Conservation (phyloP, 2,888 invertebrate species). For the Andrena minutula region DNA sequence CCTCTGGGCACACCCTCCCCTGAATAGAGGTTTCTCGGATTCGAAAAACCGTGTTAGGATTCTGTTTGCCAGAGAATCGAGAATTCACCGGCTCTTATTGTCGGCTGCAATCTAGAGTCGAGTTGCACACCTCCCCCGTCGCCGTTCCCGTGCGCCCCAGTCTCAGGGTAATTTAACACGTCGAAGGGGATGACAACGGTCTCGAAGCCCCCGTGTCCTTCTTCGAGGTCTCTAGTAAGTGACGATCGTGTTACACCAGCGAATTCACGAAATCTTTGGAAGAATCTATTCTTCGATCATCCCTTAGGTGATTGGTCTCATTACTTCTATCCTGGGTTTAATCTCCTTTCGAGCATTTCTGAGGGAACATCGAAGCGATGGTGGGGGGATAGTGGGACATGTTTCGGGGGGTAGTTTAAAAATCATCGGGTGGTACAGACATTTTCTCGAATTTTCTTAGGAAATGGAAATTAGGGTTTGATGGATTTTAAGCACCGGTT, state of each 20-base stretch:
- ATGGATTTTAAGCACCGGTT: neutral
- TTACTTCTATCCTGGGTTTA: constrained; percentile 25
- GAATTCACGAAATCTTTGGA: constrained; percentile 64
- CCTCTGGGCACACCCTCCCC: neutral
- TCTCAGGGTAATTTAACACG: constrained; percentile 83
- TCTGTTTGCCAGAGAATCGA: constrained; percentile 79
- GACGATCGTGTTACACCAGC: constrained; percentile 80
- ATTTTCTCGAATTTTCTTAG: neutral
- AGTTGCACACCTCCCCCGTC: constrained; percentile 76
- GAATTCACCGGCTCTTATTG: constrained; percentile 81
- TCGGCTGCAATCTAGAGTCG: constrained; percentile 82
- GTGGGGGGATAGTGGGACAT: neutral
- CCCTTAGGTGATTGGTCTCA: constrained; percentile 41
- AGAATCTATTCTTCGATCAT: constrained; percentile 51
- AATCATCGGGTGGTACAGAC: too few species aligned
- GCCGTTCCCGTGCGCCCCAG: constrained; percentile 56
- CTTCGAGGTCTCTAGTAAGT: constrained; percentile 71
- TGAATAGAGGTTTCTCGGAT: constrained; percentile 19
- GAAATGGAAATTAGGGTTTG: neutral
- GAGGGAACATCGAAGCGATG: too few species aligned
- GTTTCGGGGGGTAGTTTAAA: neutral
- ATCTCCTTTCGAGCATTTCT: neutral
- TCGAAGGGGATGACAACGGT: constrained; percentile 78
- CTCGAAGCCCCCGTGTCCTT: constrained; percentile 76
- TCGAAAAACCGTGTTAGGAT: constrained; percentile 61